Evolutionary conservation across 2,888 invertebrate genomes (phyloP), one percentile per base, ranked within the genome.

Genomic region (Osedax frankpressi): DNA sequence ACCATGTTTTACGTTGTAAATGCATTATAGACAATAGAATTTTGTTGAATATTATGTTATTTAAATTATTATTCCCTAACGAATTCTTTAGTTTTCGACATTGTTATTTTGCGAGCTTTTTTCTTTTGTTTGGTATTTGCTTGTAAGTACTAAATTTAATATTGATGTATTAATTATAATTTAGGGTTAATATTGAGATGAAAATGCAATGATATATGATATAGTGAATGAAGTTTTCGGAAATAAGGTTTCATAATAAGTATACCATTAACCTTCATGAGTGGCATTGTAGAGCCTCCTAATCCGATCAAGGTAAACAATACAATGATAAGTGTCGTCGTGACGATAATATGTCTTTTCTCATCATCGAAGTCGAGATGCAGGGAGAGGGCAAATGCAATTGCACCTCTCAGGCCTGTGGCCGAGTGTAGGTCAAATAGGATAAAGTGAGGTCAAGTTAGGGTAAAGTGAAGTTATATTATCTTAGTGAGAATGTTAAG

Each of bases 21-120:
- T n/a, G n/a, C n/a, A n/a, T n/a, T n/a, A n/a, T n/a, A n/a, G n/a
- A n/a, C n/a, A n/a, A n/a, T n/a, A n/a, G n/a, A n/a, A n/a, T n/a
- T n/a, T n/a, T n/a, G n/a, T n/a, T n/a, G n/a, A n/a, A n/a, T n/a
- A n/a, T n/a, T n/a, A n/a, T n/a, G n/a, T n/a, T n/a, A n/a, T n/a
- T n/a, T n/a, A n/a, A n/a, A n/a, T n/a, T n/a, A n/a, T n/a, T n/a
- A n/a, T n/a, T n/a, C n/a, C n/a, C 79, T 77, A 77, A 84, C 89
- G 94, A 95, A 94, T 88, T 97, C 96, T 81, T 93, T 91, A 0
- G 97, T 98, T 87, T 98, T 98, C 80, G 95, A 95, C 75, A 98
- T 87, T 73, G 94, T 92, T 69, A 96, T 90, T 85, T 92, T 76
- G 70, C 80, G 78, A 87, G 88, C 78, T 87, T 87, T 81, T 74